Conservation (phyloP, 1,140 invertebrate genomes). For the Neotoxoptera formosana region DNA sequence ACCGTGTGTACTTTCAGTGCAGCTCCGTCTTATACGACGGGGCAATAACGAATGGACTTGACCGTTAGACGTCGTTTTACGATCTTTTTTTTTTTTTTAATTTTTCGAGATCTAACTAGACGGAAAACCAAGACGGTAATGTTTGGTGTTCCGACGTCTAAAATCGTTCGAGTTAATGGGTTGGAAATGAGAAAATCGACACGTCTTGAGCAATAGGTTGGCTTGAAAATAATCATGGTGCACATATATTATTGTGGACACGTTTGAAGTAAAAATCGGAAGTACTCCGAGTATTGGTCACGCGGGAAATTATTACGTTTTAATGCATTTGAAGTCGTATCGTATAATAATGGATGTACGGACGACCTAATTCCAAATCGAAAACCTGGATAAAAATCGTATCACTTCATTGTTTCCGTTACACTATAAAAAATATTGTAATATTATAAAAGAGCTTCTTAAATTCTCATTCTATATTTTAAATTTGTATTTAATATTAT, state of each 20-base stretch:
- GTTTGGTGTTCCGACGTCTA: no score
- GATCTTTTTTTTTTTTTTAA: neutral
- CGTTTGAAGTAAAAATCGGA: neutral
- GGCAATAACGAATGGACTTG: neutral
- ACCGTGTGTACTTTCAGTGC: neutral
- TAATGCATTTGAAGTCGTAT: no score
- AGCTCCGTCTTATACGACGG: neutral
- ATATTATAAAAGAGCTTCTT: neutral
- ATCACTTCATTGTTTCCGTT: neutral
- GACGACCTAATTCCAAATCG: no score
- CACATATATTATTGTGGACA: neutral
- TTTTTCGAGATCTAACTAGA: neutral
- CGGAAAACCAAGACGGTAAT: no score
- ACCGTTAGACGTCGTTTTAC: neutral
- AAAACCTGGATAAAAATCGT: neutral
- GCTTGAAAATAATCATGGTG: neutral
- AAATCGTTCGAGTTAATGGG: neutral
- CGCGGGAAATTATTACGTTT: neutral
- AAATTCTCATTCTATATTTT: neutral
- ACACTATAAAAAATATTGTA: neutral
- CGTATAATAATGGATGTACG: no score
- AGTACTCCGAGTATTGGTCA: neutral
- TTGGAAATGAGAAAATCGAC: neutral
- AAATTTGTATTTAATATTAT: neutral
- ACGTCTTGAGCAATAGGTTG: no score